Base-by-base conservation (phyloP, 2,797 vertebrate species). In the Oryzias sinensis region DNA sequence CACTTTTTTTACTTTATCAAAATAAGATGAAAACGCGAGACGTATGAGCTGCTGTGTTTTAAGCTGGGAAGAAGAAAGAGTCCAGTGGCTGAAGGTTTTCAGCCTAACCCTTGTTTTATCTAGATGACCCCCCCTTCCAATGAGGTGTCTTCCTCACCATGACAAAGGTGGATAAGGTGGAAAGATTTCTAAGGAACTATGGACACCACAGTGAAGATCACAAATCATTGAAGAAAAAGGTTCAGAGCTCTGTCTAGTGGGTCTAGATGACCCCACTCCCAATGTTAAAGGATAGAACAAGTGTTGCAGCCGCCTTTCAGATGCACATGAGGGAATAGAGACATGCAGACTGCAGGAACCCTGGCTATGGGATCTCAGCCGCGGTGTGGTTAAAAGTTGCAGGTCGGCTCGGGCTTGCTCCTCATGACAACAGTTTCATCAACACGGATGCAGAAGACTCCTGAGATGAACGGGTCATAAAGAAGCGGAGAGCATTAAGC, bases 341-440 rank as follows among this genome's bases (percentile, higher is more conserved):
- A 2, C 0, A 29, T 43, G 67, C 60, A 14, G 56, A 54, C 25
- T 46, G 41, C n/a, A 33, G 48, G 49, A 64, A 74, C 68, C 76
- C 81, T 82, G 71, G 14, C 67, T 53, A 66, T 51, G 76, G 65
- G 59, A 61, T 53, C 46, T 59, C 56, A 61, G 65, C 79, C 76
- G 81, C 72, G 45, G 45, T 77, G 80, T 62, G 79, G 77, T 69
- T 84, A 82, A 81, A 76, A 74, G 80, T 73, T 65, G 67, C 55
- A 60, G 4, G 56, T 76, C 69, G 68, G 62, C 68, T 42, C 70
- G 68, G 11, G 33, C 82, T 76, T 74, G 27, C 72, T 33, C 50
- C 61, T 66, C 57, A 47, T 66, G 75, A 81, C 74, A 80, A 82
- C 76, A 74, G 65, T 87, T 88, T 83, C 83, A 85, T 85, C 78